Conservation (phyloP, 2,797 vertebrate genomes). For the Falco berigora region DNA sequence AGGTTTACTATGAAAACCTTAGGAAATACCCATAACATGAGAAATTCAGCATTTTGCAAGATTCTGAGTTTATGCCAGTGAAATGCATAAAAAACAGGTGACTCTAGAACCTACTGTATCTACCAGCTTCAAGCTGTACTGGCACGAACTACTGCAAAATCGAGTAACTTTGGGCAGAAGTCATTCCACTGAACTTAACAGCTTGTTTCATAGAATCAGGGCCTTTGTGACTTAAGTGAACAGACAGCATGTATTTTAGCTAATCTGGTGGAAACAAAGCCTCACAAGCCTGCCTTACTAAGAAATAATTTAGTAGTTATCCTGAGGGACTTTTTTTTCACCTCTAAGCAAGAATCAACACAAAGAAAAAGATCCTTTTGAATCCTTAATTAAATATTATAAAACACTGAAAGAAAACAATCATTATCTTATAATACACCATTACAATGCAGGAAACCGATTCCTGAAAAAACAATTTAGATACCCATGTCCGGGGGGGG, state of each 20-base stretch:
- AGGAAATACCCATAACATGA: neutral
- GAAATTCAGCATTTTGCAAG: neutral
- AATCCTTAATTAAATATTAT: constrained; percentile 58
- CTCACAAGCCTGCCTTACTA: neutral
- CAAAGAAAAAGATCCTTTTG: constrained; percentile 8
- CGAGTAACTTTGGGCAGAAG: neutral
- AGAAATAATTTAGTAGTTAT: constrained; percentile 54
- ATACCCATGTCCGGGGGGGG: neutral
- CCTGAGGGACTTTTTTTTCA: neutral
- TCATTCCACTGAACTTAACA: neutral
- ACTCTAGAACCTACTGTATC: neutral
- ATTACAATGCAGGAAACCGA: neutral
- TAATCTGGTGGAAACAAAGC: constrained; percentile 54
- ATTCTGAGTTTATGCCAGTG: neutral
- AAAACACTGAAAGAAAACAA: constrained; percentile 24
- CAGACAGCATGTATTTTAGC: constrained; percentile 28
- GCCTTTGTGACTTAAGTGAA: neutral
- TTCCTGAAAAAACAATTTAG: constrained; percentile 13
- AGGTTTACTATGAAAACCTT: neutral
- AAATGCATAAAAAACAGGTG: neutral
- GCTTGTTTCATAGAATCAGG: neutral
- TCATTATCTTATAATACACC: neutral
- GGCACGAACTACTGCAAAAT: neutral
- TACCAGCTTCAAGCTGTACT: neutral
- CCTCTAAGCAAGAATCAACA: constrained; percentile 47